These are phyloP conservation scores for Pseudococcus viburni DNA, from an alignment of 2,888 invertebrate species.

Conservation along the genomic window DNA sequence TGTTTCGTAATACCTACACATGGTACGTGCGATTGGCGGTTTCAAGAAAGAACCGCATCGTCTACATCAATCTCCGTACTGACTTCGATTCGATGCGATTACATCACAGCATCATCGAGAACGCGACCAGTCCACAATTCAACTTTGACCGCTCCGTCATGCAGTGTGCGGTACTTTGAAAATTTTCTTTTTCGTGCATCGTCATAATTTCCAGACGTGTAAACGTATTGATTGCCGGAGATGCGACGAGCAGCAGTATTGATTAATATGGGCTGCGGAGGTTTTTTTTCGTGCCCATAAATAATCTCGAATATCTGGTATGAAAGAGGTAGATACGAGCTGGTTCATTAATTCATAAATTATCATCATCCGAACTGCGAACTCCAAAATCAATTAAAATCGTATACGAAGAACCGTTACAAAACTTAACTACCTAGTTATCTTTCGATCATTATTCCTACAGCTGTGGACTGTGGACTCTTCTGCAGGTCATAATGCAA, in stretches of 20 bases:
- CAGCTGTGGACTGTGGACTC: background rate
- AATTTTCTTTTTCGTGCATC: background rate
- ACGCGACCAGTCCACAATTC: background rate
- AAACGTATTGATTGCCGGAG: background rate
- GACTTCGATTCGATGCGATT: conserved; percentile 34
- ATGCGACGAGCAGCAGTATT: background rate
- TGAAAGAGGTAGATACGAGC: background rate
- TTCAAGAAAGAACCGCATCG: conserved; percentile 43
- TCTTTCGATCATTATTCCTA: background rate
- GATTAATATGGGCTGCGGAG: background rate
- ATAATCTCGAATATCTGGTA: background rate
- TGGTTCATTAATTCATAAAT: background rate
- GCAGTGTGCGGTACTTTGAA: background rate
- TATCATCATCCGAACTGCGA: background rate
- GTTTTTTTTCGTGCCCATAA: background rate
- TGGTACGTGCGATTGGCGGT: conserved; percentile 36
- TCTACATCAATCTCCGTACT: conserved; percentile 36
- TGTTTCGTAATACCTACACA: conserved; percentile 61
- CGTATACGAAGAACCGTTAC: background rate
- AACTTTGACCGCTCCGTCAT: conserved; percentile 22
- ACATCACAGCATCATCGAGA: conserved; percentile 34
- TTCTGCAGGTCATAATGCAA: background rate
- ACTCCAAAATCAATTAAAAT: conserved; percentile 22
- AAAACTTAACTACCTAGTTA: background rate
- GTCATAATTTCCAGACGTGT: background rate